Conservation (phyloP, 1,140 invertebrate species). For the Halotydeus destructor region DNA sequence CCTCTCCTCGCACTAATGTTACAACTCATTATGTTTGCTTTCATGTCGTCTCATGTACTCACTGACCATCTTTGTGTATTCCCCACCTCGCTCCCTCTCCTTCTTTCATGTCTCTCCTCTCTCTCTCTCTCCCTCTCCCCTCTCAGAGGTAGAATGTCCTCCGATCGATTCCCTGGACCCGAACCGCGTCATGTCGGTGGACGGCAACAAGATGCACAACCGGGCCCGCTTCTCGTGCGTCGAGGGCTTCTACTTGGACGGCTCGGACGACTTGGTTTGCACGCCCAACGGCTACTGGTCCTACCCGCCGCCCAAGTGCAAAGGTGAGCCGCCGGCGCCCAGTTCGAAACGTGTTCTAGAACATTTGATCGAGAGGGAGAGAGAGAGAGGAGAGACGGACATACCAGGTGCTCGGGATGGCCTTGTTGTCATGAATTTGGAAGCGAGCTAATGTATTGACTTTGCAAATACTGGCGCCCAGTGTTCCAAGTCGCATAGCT, state of each 20-base stretch:
- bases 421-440: not conserved
- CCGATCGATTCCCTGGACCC: constrained; percentile 16
- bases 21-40: too few relatives aligned
- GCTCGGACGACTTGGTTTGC: constrained; percentile 16
- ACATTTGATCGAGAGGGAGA: too few relatives aligned
- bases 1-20: too few relatives aligned
- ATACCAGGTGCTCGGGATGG: not conserved
- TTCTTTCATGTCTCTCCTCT: not conserved
- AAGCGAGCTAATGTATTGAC: not conserved
- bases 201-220: constrained; percentile 17
- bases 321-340: constrained; percentile 13
- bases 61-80: too few relatives aligned
- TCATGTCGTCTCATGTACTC: too few relatives aligned
- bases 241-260: constrained; percentile 16
- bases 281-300: constrained; percentile 18
- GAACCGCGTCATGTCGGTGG: constrained; percentile 17
- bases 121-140: constrained; percentile 1
- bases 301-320: constrained; percentile 15
- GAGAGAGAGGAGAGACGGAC: too few relatives aligned
- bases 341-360: too few relatives aligned
- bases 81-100: not conserved
- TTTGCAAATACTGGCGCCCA: too few relatives aligned
- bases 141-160: constrained; percentile 16
- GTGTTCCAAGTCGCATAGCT: not conserved
- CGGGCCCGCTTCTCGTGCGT: constrained; percentile 17